Evolutionary conservation across 2,888 invertebrate genomes (phyloP), one percentile per base, ranked within the genome.

Genomic region (Cosmia trapezina): DNA sequence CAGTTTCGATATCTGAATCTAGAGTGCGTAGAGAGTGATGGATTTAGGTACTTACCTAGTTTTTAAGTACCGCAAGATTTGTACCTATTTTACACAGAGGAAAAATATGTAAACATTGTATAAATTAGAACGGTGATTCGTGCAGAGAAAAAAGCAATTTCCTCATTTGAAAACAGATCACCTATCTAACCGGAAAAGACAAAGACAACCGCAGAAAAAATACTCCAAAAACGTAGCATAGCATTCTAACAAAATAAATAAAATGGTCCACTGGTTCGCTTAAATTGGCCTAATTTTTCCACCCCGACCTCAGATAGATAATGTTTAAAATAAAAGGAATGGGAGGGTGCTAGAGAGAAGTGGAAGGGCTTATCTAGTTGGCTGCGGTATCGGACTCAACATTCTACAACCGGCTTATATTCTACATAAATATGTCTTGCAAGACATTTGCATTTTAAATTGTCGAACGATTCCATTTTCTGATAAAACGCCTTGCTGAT

Each of bases 271-370:
- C 64, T 78, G 78, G 69, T 67, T 73, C 70, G 73, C 63, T 80
- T 76, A 76, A 79, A 79, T 80, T 80, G 78, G 78, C 78, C 81
- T 81, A 83, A 87, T 88, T 87, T 86, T 87, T 83, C 77, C 78
- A 74, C 83, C 73, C 77, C 81, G 74, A 79, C 83, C 81, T 87
- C 84, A 89, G 89, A 88, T 89, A 91, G 89, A 91, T 89, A 92
- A 91, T 89, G 89, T 89, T 93, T 93, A 90, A 91, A 92, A 91
- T 89, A 88, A 90, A 86, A 88, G 86, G 81, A 84, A 83, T 83
- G 78, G 70, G 73, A 81, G 83, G 86, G 83, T 83, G 88, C 71
- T 70, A 81, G 84, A 87, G 83, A 84, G 82, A 74, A 82, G 69
- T 62, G 62, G 76, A 82, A 86, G 81, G 87, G 88, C 91, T 92